Evolutionary conservation across 2,888 invertebrate genomes (phyloP).

Genomic region (Drosophila ezoana): DNA sequence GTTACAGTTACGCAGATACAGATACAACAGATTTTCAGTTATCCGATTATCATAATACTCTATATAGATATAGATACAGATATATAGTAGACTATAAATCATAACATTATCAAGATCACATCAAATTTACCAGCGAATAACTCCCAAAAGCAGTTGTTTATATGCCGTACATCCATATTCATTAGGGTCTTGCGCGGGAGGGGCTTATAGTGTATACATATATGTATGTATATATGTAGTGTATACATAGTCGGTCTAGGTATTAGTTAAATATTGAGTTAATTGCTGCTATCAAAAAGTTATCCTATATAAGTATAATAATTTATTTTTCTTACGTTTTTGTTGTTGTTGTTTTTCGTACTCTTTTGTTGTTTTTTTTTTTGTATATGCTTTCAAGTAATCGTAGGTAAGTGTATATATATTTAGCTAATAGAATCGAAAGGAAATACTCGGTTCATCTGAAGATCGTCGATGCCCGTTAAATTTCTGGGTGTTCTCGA

Average conservation of each 20-base stretch:
- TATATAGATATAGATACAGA: slow-evolving; percentile 23
- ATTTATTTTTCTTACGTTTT: slow-evolving; percentile 1
- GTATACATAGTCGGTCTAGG: slow-evolving; percentile 18
- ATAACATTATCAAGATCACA: slow-evolving; percentile 54
- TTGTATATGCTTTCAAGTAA: slow-evolving; percentile 34
- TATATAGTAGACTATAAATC: slow-evolving; percentile 21
- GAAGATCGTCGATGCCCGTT: slow-evolving; percentile 16
- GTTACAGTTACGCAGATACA: slow-evolving; percentile 22
- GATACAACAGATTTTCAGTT: slow-evolving; percentile 11
- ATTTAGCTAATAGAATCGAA: slow-evolving; percentile 65
- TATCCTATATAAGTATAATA: slow-evolving; percentile 43
- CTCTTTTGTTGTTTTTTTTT: background rate
- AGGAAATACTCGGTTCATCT: slow-evolving; percentile 36
- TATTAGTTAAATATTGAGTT: slow-evolving; percentile 29
- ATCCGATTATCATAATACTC: slow-evolving; percentile 1
- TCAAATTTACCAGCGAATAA: slow-evolving; percentile 44
- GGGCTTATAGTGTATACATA: background rate
- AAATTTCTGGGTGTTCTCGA: background rate
- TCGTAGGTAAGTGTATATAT: slow-evolving; percentile 36
- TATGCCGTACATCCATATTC: slow-evolving; percentile 17
- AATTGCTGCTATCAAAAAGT: slow-evolving; percentile 59
- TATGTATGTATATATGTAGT: background rate
- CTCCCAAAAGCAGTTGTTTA: slow-evolving; percentile 37
- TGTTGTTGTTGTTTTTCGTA: background rate
- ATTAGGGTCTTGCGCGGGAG: background rate